phyloP scores from a whole-genome alignment of 2,797 vertebrate genomes.

The Tapera naevia region DNA sequence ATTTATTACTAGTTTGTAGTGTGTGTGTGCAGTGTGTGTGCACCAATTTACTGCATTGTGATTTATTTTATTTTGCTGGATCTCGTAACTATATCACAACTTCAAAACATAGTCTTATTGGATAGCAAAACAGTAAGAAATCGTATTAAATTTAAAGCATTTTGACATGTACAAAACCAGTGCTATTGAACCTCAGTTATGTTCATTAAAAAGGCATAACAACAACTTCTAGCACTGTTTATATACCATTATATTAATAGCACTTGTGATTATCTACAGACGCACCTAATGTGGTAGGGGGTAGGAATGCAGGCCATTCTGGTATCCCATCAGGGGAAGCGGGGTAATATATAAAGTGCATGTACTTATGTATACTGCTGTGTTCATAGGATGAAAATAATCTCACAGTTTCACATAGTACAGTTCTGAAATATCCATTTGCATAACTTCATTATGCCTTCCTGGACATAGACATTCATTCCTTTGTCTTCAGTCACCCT shows the following conservation, averaged over 20 bases:
- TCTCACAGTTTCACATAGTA: not conserved
- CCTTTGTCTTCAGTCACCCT: not conserved
- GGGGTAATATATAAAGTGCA: not conserved
- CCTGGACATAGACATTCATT: not conserved
- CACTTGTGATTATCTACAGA: not conserved
- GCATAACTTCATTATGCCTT: not conserved
- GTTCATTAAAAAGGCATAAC: not conserved
- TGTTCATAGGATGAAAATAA: not conserved
- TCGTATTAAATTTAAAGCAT: not conserved
- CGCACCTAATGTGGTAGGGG: not conserved
- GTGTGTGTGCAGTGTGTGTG: rapidly evolving
- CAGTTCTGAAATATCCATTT: not conserved
- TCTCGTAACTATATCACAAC: not conserved
- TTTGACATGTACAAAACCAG: not conserved
- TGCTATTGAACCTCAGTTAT: not conserved
- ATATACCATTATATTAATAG: not conserved
- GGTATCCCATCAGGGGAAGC: not conserved
- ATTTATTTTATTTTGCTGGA: not conserved
- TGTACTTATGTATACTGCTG: not conserved
- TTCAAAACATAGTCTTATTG: not conserved
- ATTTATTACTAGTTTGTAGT: not conserved
- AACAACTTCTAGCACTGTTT: not conserved
- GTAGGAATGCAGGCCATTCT: not conserved
- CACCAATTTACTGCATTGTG: not conserved
- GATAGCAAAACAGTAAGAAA: not conserved